Conservation (phyloP, 2,888 invertebrate genomes). For the Philhelius pedissequus region DNA sequence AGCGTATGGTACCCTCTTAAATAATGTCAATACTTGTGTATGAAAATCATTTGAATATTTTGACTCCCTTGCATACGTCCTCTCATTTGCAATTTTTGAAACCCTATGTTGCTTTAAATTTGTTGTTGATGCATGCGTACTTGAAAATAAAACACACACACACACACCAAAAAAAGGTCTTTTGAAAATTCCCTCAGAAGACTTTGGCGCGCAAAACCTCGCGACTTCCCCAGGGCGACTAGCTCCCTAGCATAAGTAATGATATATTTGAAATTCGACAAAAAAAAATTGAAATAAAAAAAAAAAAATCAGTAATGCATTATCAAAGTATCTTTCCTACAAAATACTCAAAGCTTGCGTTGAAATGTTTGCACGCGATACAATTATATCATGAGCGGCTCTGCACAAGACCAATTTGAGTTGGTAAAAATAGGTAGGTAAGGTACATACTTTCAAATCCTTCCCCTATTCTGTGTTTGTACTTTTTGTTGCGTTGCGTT, state of each 20-base stretch:
- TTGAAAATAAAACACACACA: background rate
- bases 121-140: slow-evolving; percentile 13
- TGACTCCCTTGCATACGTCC: background rate
- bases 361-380: slow-evolving; percentile 52
- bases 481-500: background rate
- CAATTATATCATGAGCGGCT: slow-evolving; percentile 7
- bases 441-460: slow-evolving; percentile 21
- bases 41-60: background rate
- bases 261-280: background rate
- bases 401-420: slow-evolving; percentile 49
- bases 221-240: background rate
- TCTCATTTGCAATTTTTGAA: background rate
- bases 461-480: background rate
- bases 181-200: background rate
- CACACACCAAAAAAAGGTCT: background rate
- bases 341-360: background rate
- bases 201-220: slow-evolving; percentile 5
- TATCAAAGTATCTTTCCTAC: background rate
- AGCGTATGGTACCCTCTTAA: background rate
- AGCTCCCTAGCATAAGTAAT: slow-evolving; percentile 27
- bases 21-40: slow-evolving; percentile 11
- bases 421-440: too few species aligned
- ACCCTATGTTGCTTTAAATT: slow-evolving; percentile 15
- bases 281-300: too few species aligned
- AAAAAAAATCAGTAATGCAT: slow-evolving; percentile 21